phyloP scores from a whole-genome alignment of 1,140 invertebrate genomes.

The Solen grandis region DNA sequence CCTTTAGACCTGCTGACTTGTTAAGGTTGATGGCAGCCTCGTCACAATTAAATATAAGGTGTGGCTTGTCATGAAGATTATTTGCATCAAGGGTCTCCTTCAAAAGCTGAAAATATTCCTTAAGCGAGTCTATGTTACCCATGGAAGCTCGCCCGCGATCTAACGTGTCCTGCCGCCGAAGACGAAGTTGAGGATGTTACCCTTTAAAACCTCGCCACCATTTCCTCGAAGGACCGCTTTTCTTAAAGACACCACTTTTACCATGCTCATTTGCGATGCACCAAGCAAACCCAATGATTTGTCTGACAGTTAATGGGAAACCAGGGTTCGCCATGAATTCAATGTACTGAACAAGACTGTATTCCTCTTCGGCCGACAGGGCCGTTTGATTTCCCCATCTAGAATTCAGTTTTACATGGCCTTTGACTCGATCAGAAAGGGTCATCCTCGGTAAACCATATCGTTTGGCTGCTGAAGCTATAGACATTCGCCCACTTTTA shows the following conservation, averaged over 20 bases:
- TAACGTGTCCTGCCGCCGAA: constrained; percentile 13
- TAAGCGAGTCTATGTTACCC: not conserved
- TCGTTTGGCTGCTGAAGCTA: constrained; percentile 9
- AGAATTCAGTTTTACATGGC: not conserved
- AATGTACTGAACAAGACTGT: constrained; percentile 11
- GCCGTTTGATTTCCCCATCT: constrained; percentile 10
- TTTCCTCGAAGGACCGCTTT: not conserved
- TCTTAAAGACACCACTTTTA: not conserved
- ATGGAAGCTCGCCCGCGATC: constrained; percentile 7
- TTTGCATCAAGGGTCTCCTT: constrained; percentile 29
- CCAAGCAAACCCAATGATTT: constrained; percentile 1
- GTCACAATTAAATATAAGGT: constrained; percentile 42
- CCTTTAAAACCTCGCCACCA: constrained; percentile 22
- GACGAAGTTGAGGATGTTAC: not conserved
- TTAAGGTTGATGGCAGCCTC: constrained; percentile 12
- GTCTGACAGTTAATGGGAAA: not conserved
- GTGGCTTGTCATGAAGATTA: not conserved
- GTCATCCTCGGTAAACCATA: constrained; percentile 15
- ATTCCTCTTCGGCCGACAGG: constrained; percentile 2
- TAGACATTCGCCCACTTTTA: not conserved
- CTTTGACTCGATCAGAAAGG: constrained; percentile 1
- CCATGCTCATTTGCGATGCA: constrained; percentile 1
- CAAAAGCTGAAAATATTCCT: constrained; percentile 23
- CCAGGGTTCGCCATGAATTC: constrained; percentile 18
- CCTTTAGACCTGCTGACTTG: constrained; percentile 28